Evolutionary conservation across 64 coral and sea anemone species (phyloP), one percentile per base, ranked within the genome.

Genomic region (Catalaphyllia jardinei): DNA sequence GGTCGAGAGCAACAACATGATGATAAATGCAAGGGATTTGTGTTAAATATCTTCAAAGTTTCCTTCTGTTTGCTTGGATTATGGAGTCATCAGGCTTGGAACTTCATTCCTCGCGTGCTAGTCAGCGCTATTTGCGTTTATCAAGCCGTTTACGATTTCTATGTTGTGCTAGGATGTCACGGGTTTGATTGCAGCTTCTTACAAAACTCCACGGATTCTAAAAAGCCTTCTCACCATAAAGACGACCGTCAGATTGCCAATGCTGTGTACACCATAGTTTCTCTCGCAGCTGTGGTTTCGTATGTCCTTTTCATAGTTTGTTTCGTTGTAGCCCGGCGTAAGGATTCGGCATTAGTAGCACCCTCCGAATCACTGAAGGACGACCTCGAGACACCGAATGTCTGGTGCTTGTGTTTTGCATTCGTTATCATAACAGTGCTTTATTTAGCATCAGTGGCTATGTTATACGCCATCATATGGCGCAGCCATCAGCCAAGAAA

Each of bases 121-220:
- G 80, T 93, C 67, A 16, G 25, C 2, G 4, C 75, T n/a, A 5
- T 89, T 3, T 88, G 77, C 54, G 51, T 51, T 62, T 93, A 89
- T 73, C 92, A 93, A 33, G 86, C 80, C 29, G 71, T 73, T 50
- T 93, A 93, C 30, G 86, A 89, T 54, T 64, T 93, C 0, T 88
- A 71, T 82, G 28, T 89, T 14, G 86, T 93, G 52, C 61, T 89
- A 20, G 63, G 64, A 1, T 93, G 86, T 54, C 86, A 38, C 6
- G 92, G 92, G 0, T 88, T 83, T 24, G 92, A 88, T 25, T 93
- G 92, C 31, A 86, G 92, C 2, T 93, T 88, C 65, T 64, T 93
- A 38, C 33, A 93, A 83, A 93, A 93, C 29, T 63, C 30, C 15
- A 93, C 86, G 62, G 78, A 89, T 24, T 75, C 6, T 42, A 30